These are phyloP conservation scores for Tychaedon coryphoeus DNA, from an alignment of 2,113 vertebrate species.

Conservation along the genomic window DNA sequence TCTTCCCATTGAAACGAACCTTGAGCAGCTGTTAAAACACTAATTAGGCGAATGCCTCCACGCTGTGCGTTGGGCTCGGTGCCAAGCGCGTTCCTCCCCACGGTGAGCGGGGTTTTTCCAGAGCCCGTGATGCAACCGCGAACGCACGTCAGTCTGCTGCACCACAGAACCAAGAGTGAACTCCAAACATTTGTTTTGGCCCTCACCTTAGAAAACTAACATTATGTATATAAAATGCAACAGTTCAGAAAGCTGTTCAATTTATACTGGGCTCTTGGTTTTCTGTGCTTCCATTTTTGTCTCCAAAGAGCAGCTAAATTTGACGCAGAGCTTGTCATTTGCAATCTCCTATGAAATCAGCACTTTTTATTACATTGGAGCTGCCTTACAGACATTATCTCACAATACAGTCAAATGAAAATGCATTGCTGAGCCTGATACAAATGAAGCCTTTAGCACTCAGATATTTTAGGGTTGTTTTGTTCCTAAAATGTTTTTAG, in stretches of 20 bases:
- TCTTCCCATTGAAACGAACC: constrained; percentile 59
- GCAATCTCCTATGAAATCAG: constrained; percentile 13
- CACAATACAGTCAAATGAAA: background rate
- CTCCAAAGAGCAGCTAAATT: background rate
- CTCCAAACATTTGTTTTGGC: constrained; percentile 58
- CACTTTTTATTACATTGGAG: background rate
- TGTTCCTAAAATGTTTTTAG: background rate
- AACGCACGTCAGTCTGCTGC: background rate
- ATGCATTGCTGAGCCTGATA: background rate
- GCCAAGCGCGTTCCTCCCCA: constrained; percentile 27
- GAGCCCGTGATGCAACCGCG: constrained; percentile 32
- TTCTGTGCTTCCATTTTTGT: constrained; percentile 12
- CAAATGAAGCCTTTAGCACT: background rate
- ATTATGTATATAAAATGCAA: constrained; percentile 23
- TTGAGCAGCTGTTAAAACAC: constrained; percentile 72
- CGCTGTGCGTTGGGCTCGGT: background rate
- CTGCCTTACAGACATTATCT: background rate
- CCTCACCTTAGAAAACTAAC: constrained; percentile 33
- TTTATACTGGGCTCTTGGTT: constrained; percentile 13
- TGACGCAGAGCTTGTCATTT: background rate
- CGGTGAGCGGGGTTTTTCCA: constrained; percentile 31
- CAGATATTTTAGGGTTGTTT: background rate
- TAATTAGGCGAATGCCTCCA: constrained; percentile 64
- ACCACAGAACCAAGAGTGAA: background rate
- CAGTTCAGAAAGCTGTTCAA: constrained; percentile 3